These are phyloP conservation scores for Buteo buteo DNA, from an alignment of 2,113 vertebrate genomes.

Conservation along the genomic window DNA sequence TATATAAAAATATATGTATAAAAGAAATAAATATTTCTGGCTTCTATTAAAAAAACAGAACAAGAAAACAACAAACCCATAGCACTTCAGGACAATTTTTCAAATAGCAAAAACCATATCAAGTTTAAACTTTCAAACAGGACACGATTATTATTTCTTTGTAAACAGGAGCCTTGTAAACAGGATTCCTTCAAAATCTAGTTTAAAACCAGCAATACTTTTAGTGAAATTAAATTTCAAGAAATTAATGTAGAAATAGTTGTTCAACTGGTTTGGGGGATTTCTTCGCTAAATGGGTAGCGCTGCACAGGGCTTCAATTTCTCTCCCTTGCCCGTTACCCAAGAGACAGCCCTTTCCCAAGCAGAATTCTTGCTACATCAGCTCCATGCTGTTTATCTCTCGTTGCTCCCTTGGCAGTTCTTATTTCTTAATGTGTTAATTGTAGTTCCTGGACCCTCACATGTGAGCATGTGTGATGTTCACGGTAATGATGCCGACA, in stretches of 20 bases:
- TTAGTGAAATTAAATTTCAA: not conserved
- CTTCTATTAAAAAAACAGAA: not conserved
- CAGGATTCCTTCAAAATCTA: not conserved
- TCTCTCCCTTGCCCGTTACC: not conserved
- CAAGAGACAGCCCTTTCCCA: constrained; percentile 8
- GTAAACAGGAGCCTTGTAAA: not conserved
- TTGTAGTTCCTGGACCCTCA: constrained; percentile 47
- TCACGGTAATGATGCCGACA: not conserved
- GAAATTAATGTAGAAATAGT: not conserved
- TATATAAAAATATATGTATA: not conserved
- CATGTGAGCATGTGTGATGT: not conserved
- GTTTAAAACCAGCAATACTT: not conserved
- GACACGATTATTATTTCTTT: not conserved
- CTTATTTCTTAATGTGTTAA: constrained; percentile 68
- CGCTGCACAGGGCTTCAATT: rapidly evolving
- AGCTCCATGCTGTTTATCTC: constrained; percentile 51
- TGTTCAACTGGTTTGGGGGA: not conserved
- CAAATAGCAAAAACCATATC: not conserved
- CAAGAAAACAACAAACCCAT: not conserved
- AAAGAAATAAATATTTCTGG: not conserved
- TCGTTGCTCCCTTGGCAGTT: constrained; percentile 57
- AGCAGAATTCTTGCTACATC: constrained; percentile 24
- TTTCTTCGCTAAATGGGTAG: not conserved
- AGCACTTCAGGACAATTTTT: not conserved
- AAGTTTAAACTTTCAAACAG: not conserved